Evolutionary conservation across 2,888 invertebrate genomes (phyloP), one percentile per base, ranked within the genome.

Genomic region (Drosophila percnosoma): DNA sequence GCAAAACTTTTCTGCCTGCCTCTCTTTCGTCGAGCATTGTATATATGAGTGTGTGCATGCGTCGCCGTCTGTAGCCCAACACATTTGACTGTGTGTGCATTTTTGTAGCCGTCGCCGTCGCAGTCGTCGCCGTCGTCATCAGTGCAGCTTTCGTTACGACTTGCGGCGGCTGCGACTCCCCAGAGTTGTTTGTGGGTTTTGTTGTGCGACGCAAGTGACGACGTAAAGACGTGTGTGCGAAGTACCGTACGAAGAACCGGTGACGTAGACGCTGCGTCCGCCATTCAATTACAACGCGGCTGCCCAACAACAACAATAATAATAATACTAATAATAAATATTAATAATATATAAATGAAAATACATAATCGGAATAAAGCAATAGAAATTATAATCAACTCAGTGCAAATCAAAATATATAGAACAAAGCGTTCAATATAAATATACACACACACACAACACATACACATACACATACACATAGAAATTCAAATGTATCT

Each of bases 261-360:
- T 93, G 93, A 93, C 93, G 93, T 93, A 93, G 92, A 93, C 92
- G 92, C 92, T 92, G 91, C 92, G 92, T 92, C 92, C 92, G 92
- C 93, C 92, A 92, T 92, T 82, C 31, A 93, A 93, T 93, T 92
- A 92, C 92, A 92, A 91, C 92, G 92, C 91, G 91, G 92, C 90
- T 90, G 78, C 90, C 89, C 89, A 85, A 91, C 73, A 73, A 72
- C 70, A 83, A 74, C 78, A 74, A 69, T 61, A 81, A 58, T 64
- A 70, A 74, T 59, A 80, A 75, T 69, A 55, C 66, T 68, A 72
- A 61, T 60, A 68, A 72, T 66, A 64, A 40, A 55, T 36, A 58
- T 48, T 60, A 66, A 53, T n/a, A 58, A 55, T 51, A 45, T 24
- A 67, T 64, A 70, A 54, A 64, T 52, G 63, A 61, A 54, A 24